Base-by-base conservation (phyloP, 2,888 invertebrate species). In the Alentia gelatinosa region DNA sequence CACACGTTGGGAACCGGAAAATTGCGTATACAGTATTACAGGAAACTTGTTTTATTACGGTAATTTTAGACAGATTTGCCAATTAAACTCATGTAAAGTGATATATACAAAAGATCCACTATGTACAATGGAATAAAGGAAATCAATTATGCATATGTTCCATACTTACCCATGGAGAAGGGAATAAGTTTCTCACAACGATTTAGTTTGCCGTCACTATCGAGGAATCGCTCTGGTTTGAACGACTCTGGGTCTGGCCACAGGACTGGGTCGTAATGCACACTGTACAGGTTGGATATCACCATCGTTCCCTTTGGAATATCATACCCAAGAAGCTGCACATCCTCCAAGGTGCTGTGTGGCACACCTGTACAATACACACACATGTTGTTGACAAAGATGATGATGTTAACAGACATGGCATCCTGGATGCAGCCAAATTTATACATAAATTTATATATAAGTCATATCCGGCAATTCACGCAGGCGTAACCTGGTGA, bases 221-320 rank as follows among this genome's bases (percentile, higher is more conserved):
- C 94, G 15, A 96, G 90, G 91, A 95, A 96, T 88, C 96, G 93
- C 15, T 94, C 93, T 1, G 96, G 96, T 75, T 92, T 91, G 93
- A 96, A 95, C 7, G 90, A 40, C 7, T 93, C 90, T 0, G 95
- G 95, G 19, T 95, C 90, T 12, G 92, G 89, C 93, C 95, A 95
- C 37, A 92, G 40, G 26, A 74, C 50, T 7, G 91, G 91, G 63
- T 93, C 92, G n/a, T 42, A 84, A 40, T 92, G 91, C n/a, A 92
- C 89, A 15, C 91, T 91, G 35, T 92, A 91, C 33, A 93, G 33
- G 86, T 92, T 93, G 9, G 92, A 75, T n/a, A 92, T 68, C 19
- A 93, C 79, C 35, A 94, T 93, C 19, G 94, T 94, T 35, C 94
- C 94, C 33, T 90, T 84, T 3, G 93, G 92, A 92, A 95, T 94